Percentiles rank a stretch among this genome's conserved stretches.
These are phyloP conservation scores for Eubasilissa splendida DNA, from an alignment of 2,888 invertebrate genomes.

Conservation along the genomic window DNA sequence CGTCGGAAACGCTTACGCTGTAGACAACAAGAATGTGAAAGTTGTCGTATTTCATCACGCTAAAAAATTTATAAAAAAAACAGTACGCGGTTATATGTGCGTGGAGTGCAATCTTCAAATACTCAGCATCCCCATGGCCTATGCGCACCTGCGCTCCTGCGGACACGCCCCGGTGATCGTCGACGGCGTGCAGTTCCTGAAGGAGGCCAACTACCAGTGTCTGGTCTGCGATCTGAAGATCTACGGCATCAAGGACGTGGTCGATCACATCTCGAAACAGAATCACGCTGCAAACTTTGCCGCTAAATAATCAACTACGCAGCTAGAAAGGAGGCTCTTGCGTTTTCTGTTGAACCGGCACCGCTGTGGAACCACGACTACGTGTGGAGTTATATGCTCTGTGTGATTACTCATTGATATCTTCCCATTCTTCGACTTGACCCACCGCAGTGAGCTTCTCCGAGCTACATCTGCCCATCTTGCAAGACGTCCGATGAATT, in stretches of 20 bases:
- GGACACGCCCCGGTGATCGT: slow-evolving; percentile 2
- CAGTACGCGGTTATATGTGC: neutral
- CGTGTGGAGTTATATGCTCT: no score
- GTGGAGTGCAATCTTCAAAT: slow-evolving; percentile 12
- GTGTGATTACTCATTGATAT: no score
- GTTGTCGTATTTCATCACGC: neutral
- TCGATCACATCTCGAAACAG: neutral
- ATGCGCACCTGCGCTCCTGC: slow-evolving; percentile 23
- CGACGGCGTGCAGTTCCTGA: slow-evolving; percentile 16
- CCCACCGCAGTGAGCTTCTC: no score
- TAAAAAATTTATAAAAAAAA: neutral
- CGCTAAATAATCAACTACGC: neutral
- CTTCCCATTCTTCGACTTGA: no score
- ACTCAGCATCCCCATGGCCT: slow-evolving; percentile 28
- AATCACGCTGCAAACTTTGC: neutral
- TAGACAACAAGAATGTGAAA: neutral
- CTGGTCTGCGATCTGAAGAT: neutral
- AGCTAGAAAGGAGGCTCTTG: no score
- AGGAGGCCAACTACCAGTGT: slow-evolving; percentile 23
- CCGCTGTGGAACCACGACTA: no score
- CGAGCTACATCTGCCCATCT: no score
- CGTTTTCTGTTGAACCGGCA: no score
- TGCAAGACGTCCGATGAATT: no score
- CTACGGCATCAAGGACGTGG: slow-evolving; percentile 14
- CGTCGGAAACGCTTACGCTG: neutral